Percentiles rank a stretch among this genome's conserved stretches.
Evolutionary conservation across 2,113 vertebrate genomes (phyloP).

Genomic region (Larimichthys polyactis): DNA sequence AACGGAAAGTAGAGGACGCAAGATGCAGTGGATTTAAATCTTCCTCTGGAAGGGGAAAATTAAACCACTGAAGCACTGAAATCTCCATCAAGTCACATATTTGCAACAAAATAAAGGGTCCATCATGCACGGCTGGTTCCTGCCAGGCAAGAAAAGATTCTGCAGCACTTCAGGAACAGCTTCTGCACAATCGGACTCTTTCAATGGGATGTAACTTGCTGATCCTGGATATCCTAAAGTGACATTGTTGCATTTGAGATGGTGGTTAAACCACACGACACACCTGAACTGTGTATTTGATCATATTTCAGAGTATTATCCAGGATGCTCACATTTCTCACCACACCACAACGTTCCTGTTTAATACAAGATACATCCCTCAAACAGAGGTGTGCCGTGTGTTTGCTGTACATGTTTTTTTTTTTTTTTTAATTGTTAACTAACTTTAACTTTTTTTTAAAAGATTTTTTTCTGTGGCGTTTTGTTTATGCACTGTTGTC

Average conservation of each 20-base stretch:
- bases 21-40: background rate
- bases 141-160: background rate
- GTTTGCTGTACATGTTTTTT: background rate
- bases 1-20: slow-evolving; percentile 44
- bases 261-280: background rate
- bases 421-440: background rate
- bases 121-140: background rate
- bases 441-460: background rate
- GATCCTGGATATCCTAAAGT: background rate
- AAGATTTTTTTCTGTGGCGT: background rate
- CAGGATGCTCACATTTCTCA: background rate
- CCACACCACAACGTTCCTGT: too few species aligned
- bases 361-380: background rate
- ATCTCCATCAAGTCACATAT: background rate
- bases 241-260: background rate
- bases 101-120: background rate
- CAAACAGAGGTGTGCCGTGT: background rate
- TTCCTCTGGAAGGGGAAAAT: background rate
- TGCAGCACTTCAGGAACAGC: background rate
- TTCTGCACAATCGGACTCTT: background rate
- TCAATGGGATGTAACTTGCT: background rate
- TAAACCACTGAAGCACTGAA: background rate
- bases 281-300: background rate
- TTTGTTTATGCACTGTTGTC: background rate
- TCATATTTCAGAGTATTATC: background rate